These are phyloP conservation scores for Desmodus rotundus DNA, from an alignment of 2,113 vertebrate species.

Conservation along the genomic window DNA sequence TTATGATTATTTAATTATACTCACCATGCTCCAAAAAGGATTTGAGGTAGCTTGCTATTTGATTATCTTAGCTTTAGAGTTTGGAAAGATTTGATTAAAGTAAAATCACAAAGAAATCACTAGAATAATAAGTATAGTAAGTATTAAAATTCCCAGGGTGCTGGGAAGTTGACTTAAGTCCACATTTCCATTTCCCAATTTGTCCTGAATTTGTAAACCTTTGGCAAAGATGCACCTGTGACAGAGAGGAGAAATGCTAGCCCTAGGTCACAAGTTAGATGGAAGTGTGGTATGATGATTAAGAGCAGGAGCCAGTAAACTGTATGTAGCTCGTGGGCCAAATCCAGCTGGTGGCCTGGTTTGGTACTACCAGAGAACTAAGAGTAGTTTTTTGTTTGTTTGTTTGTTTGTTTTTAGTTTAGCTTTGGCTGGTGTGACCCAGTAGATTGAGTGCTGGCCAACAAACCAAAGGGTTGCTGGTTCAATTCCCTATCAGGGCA, in stretches of 20 bases:
- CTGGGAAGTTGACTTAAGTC: neutral
- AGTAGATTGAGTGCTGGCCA: too few relatives aligned
- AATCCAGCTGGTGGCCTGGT: neutral
- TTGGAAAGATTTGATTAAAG: neutral
- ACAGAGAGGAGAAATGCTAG: neutral
- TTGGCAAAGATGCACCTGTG: neutral
- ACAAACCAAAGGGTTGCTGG: too few relatives aligned
- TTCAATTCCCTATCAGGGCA: too few relatives aligned
- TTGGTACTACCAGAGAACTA: neutral
- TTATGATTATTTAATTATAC: neutral
- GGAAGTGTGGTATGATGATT: neutral
- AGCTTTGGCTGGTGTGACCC: too few relatives aligned
- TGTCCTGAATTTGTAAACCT: neutral
- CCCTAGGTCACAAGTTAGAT: neutral
- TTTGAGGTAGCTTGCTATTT: neutral
- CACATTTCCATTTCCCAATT: neutral
- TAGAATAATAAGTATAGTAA: neutral
- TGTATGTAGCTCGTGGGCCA: neutral
- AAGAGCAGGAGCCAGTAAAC: neutral
- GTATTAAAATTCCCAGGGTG: neutral
- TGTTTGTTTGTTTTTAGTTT: too few relatives aligned
- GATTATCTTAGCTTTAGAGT: neutral
- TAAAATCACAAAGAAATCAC: neutral
- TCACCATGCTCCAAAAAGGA: neutral
- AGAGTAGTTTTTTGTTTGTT: neutral